Evolutionary conservation across 2,797 vertebrate species (phyloP).

Genomic region (Xiphophorus birchmanni): DNA sequence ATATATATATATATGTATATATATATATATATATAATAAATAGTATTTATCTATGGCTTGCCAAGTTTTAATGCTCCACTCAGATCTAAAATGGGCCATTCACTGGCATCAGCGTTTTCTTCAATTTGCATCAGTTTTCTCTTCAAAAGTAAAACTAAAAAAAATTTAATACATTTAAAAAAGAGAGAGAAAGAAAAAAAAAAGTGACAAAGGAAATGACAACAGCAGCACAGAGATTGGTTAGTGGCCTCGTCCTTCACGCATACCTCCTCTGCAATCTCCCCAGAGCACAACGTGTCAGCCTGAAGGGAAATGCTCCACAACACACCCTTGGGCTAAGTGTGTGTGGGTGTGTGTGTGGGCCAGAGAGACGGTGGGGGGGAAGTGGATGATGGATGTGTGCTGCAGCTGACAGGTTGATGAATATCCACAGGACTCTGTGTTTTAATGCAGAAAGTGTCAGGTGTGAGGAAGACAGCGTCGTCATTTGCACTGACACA

Average conservation of each 20-base stretch:
- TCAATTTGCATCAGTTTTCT: conserved; percentile 29
- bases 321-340: conserved; percentile 8
- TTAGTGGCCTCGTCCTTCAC: conserved; percentile 57
- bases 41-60: conserved; percentile 7
- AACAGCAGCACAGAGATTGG: conserved; percentile 37
- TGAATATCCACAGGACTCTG: conserved; percentile 59
- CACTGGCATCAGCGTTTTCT: conserved; percentile 40
- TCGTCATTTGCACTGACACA: conserved; percentile 51
- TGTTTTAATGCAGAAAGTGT: conserved; percentile 48
- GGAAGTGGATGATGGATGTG: conserved; percentile 57
- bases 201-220: conserved; percentile 40
- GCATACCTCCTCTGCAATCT: conserved; percentile 35
- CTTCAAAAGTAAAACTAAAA: conserved; percentile 4
- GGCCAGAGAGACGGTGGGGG: neutral
- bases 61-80: conserved; percentile 24
- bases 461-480: conserved; percentile 42
- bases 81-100: conserved; percentile 45
- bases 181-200: neutral
- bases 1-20: no score
- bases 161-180: accelerated
- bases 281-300: conserved; percentile 39
- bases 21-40: conserved; percentile 25
- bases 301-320: conserved; percentile 33
- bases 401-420: conserved; percentile 65
- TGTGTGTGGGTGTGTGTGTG: conserved; percentile 4